Base-by-base conservation (phyloP, 2,888 invertebrate species). In the Volucella inflata region DNA sequence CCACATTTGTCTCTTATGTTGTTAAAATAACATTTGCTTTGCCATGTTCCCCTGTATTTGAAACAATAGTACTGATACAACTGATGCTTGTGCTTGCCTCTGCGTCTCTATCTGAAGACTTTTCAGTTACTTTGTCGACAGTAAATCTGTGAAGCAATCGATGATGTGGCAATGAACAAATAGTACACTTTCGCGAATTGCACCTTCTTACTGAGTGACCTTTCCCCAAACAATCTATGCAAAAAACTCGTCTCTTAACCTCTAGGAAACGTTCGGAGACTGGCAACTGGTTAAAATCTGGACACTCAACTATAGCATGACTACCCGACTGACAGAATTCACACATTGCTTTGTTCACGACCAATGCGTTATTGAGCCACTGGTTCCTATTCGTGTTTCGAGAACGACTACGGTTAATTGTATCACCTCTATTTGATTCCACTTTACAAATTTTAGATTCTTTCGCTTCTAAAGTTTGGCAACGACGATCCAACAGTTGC, bases 161-260 rank as follows among this genome's bases (percentile, higher is more conserved):
- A 64, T 48, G 48, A n/a, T 64, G 48, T 30, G 57, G 70, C 30
- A 36, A 46, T 8, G 46, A 16, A 36, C 48, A 57, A 30, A 59
- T 46, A 6, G 21, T 40, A 44, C 60, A 62, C 14, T 64, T 72
- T 36, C 21, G 40, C 55, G 17, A 40, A 11, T 16, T 59, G 59
- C 67, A 67, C 17, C 67, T 67, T 21, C 67, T 51, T n/a, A 67
- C 53, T 30, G 51, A 67, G 16, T 64, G 21, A 8, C 48, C 30
- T 14, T 64, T 64, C 10, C 16, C 62, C 46, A 46, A 46, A 44
- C 51, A n/a, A n/a, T n/a, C n/a, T n/a, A n/a, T n/a, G n/a, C n/a
- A 51, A n/a, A 67, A 21, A 6, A 67, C 30, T 0, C 67, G n/a
- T 67, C 21, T 50, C 11, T 53, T 50, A 0, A 67, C 65, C 9